Evolutionary conservation across 2,797 vertebrate species (phyloP).

Genomic region (Sebastes diploproa): DNA sequence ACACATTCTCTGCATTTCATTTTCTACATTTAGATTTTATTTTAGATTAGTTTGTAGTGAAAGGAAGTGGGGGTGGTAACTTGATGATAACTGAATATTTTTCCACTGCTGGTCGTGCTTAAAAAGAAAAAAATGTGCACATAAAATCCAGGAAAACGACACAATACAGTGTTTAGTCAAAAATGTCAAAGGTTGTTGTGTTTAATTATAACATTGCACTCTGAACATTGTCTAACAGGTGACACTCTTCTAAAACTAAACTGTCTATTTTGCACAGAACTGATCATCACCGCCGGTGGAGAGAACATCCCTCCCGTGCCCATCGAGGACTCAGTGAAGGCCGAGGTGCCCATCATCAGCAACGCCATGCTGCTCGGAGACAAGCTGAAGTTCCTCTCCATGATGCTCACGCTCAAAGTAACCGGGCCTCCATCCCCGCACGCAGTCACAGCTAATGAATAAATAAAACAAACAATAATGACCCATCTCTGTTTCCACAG

Average conservation of each 20-base stretch:
- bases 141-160: background rate
- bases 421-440: background rate
- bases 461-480: background rate
- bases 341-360: conserved; percentile 80
- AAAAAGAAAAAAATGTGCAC: background rate
- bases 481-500: conserved; percentile 48
- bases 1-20: no score
- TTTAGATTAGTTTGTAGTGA: no score
- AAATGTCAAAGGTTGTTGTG: background rate
- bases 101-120: background rate
- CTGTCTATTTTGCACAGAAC: conserved; percentile 65
- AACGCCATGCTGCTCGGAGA: conserved; percentile 85
- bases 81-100: background rate
- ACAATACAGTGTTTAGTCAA: background rate
- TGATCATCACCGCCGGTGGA: conserved; percentile 86
- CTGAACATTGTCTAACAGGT: background rate
- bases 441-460: background rate
- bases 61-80: background rate
- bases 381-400: conserved; percentile 85
- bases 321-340: conserved; percentile 82
- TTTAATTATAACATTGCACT: background rate
- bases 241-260: background rate
- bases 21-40: no score
- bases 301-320: conserved; percentile 85
- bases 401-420: conserved; percentile 86